phyloP scores from a whole-genome alignment of 1,140 invertebrate species.

The Platorchestia sp. region DNA sequence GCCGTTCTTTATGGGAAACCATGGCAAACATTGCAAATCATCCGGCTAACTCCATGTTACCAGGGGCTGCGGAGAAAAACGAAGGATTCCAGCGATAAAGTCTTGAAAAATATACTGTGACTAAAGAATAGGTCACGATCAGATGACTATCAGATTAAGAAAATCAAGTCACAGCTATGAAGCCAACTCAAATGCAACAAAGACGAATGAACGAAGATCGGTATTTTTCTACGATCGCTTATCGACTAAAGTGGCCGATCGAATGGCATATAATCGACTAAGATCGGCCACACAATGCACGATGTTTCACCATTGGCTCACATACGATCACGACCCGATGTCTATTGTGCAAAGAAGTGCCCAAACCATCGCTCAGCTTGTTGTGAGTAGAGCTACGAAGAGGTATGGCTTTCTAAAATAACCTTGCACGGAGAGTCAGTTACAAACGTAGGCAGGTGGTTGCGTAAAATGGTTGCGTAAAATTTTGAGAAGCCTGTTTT shows the following conservation, averaged over 20 bases:
- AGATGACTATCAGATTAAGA: not conserved
- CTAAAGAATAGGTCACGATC: conserved; percentile 7
- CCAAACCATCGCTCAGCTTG: not conserved
- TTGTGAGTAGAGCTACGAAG: not conserved
- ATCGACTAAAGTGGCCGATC: conserved; percentile 27
- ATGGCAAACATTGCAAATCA: not conserved
- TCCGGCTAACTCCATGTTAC: not conserved
- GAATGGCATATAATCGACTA: not conserved
- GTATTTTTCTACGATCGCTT: conserved; percentile 32
- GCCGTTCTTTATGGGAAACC: not conserved
- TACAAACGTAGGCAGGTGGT: not conserved
- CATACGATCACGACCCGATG: not conserved
- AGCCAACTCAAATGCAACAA: not conserved
- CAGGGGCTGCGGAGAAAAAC: not conserved
- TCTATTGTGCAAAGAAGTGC: not conserved
- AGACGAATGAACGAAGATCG: not conserved
- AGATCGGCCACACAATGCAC: conserved; percentile 6
- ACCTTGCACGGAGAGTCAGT: not conserved
- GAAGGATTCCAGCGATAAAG: not conserved
- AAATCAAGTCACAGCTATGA: not conserved
- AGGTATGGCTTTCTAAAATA: not conserved
- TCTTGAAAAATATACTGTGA: conserved; percentile 1
- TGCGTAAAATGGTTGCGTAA: no score
- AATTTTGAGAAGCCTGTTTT: no score
- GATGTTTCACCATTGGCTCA: conserved; percentile 9